Evolutionary conservation across 2,113 vertebrate genomes (phyloP).

Genomic region (Chlorocebus sabaeus): DNA sequence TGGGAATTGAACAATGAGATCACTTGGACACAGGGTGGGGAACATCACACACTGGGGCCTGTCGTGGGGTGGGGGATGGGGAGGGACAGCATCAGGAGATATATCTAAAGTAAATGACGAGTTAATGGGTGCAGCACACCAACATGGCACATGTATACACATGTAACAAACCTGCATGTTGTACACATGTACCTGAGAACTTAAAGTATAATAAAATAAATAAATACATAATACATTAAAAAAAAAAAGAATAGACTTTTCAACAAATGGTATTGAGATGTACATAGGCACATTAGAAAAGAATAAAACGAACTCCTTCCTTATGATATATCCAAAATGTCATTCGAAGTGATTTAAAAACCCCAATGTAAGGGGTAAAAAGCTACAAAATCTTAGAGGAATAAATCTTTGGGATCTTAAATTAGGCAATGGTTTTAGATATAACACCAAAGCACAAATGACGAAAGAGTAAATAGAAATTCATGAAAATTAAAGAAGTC

Average conservation of each 20-base stretch:
- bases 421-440: background rate
- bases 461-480: background rate
- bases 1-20: too few relatives aligned
- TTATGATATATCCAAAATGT: background rate
- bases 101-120: too few relatives aligned
- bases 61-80: too few relatives aligned
- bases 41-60: too few relatives aligned
- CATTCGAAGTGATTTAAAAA: background rate
- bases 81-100: too few relatives aligned
- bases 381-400: background rate
- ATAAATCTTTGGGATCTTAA: background rate
- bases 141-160: too few relatives aligned
- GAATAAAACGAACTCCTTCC: background rate
- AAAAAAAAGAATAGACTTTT: background rate
- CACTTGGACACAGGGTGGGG: too few relatives aligned
- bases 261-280: background rate
- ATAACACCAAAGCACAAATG: background rate
- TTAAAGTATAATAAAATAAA: too few relatives aligned
- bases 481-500: background rate
- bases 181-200: too few relatives aligned
- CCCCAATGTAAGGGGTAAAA: background rate
- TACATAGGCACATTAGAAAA: background rate
- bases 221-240: too few relatives aligned
- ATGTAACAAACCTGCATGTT: too few relatives aligned
- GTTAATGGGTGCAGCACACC: too few relatives aligned